Conservation (phyloP, 2,113 vertebrate genomes). For the Piaya cayana region DNA sequence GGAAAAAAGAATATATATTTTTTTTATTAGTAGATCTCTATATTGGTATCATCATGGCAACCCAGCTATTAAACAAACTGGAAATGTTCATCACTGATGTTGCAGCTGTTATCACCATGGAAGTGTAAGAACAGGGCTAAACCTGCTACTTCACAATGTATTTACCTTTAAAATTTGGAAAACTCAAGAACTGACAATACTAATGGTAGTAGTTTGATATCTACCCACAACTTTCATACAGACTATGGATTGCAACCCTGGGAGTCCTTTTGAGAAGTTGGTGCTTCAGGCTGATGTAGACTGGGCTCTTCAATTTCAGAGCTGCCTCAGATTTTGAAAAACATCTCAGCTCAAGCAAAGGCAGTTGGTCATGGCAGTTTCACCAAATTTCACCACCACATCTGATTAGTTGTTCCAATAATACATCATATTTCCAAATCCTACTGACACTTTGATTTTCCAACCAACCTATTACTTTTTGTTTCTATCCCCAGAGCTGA, state of each 20-base stretch:
- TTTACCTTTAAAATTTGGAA: neutral
- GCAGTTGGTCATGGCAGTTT: neutral
- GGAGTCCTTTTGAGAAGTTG: neutral
- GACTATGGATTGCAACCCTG: neutral
- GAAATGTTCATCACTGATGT: neutral
- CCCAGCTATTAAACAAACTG: neutral
- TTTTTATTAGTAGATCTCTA: neutral
- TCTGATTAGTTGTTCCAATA: neutral
- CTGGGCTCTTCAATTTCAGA: neutral
- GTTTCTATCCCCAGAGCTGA: neutral
- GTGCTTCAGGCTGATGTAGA: neutral
- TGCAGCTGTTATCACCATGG: neutral
- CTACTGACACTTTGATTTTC: neutral
- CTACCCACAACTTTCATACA: neutral
- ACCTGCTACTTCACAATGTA: neutral
- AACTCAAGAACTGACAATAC: neutral
- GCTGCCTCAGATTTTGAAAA: neutral
- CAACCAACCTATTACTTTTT: neutral
- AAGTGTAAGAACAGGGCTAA: neutral
- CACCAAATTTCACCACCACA: neutral
- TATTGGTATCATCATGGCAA: neutral
- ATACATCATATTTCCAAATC: neutral
- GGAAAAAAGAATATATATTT: constrained; percentile 52
- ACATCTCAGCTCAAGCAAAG: neutral
- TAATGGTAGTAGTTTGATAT: neutral